These are phyloP conservation scores for Drosophila tripunctata DNA, from an alignment of 2,888 invertebrate genomes.

Conservation along the genomic window DNA sequence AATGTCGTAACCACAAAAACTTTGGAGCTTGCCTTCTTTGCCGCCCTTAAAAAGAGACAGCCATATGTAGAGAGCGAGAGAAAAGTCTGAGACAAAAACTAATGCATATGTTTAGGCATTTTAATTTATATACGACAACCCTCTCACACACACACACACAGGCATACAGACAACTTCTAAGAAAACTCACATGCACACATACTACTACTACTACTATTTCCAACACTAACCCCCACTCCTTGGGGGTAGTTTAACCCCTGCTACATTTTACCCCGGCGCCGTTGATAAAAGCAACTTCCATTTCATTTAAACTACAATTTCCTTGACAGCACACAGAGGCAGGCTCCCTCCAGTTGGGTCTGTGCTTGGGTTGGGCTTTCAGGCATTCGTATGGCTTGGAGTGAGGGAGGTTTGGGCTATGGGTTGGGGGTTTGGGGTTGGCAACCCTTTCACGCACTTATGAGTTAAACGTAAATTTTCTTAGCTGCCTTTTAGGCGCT, in stretches of 20 bases:
- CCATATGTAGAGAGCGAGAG: slow-evolving; percentile 18
- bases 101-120: slow-evolving; percentile 82
- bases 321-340: slow-evolving; percentile 78
- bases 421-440: slow-evolving; percentile 33
- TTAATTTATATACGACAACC: slow-evolving; percentile 79
- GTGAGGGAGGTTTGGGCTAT: neutral
- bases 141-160: slow-evolving; percentile 31
- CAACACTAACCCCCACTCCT: slow-evolving; percentile 49
- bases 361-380: neutral
- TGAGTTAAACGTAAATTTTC: slow-evolving; percentile 81
- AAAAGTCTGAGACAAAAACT: slow-evolving; percentile 74
- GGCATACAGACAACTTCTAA: slow-evolving; percentile 63
- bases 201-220: no score
- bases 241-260: slow-evolving; percentile 3
- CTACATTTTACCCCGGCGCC: slow-evolving; percentile 48
- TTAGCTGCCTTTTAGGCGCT: slow-evolving; percentile 81
- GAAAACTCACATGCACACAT: slow-evolving; percentile 68
- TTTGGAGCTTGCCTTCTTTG: slow-evolving; percentile 58
- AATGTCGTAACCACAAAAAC: slow-evolving; percentile 79
- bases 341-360: slow-evolving; percentile 30
- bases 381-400: neutral
- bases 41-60: slow-evolving; percentile 44
- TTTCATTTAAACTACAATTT: slow-evolving; percentile 82
- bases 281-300: slow-evolving; percentile 82
- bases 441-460: slow-evolving; percentile 81